A percentile compares a stretch with the other conserved stretches of the same genome.
Evolutionary conservation across 2,797 vertebrate genomes (phyloP).

Genomic region (Amazona ochrocephala): DNA sequence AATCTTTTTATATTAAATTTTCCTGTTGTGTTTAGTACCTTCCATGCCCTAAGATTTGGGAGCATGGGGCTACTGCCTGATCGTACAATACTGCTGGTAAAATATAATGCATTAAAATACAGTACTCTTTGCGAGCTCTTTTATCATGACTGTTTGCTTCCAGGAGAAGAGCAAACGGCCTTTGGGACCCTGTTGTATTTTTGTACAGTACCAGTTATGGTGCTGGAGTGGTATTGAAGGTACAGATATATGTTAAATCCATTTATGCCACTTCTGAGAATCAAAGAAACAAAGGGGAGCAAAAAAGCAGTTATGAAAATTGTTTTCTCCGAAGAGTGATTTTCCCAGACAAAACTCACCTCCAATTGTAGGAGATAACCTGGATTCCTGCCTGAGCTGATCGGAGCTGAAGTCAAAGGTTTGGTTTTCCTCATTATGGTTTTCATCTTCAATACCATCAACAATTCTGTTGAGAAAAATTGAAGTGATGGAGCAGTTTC

Average conservation of each 20-base stretch:
- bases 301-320: neutral
- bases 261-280: neutral
- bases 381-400: constrained; percentile 73
- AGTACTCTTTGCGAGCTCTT: neutral
- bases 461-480: constrained; percentile 78
- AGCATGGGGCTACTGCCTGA: neutral
- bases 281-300: neutral
- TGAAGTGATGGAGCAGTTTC: neutral
- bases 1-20: neutral
- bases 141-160: neutral
- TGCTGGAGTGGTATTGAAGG: neutral
- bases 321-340: neutral
- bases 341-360: constrained; percentile 63
- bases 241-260: neutral
- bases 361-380: constrained; percentile 71
- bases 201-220: neutral
- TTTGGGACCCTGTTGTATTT: neutral
- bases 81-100: neutral
- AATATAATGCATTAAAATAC: neutral
- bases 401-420: constrained; percentile 82
- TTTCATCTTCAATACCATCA: constrained; percentile 82
- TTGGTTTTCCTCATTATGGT: constrained; percentile 75
- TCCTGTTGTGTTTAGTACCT: neutral
- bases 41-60: neutral
- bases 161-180: neutral